These are phyloP conservation scores for Acanthoscelides obtectus DNA, from an alignment of 2,888 invertebrate genomes.

Conservation along the genomic window DNA sequence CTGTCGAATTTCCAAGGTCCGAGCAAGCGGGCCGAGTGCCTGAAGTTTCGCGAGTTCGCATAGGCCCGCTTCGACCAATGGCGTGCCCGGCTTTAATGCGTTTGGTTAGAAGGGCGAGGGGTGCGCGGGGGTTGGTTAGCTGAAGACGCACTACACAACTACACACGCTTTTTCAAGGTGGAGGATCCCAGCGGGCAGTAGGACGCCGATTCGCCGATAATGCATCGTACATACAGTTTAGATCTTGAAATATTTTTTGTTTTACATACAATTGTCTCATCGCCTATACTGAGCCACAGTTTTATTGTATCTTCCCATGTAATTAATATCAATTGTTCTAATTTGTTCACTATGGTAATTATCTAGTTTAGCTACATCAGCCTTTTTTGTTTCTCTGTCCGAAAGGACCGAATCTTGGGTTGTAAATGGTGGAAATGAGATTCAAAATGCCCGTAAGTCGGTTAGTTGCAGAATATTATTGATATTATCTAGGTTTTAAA, in stretches of 20 bases:
- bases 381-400: too few relatives aligned
- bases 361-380: too few relatives aligned
- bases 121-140: background rate
- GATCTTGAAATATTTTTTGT: background rate
- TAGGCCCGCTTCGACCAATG: slow-evolving; percentile 45
- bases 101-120: slow-evolving; percentile 40
- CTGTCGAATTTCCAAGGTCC: slow-evolving; percentile 41
- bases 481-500: too few relatives aligned
- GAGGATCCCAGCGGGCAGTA: background rate
- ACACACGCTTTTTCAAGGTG: background rate
- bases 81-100: slow-evolving; percentile 42
- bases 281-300: too few relatives aligned
- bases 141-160: background rate
- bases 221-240: background rate
- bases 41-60: slow-evolving; percentile 44
- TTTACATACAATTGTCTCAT: too few relatives aligned
- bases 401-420: too few relatives aligned
- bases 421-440: too few relatives aligned
- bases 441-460: too few relatives aligned
- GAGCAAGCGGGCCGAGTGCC: slow-evolving; percentile 34
- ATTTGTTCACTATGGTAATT: too few relatives aligned
- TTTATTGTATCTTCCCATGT: too few relatives aligned
- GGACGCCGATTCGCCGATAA: background rate
- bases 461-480: too few relatives aligned
- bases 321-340: too few relatives aligned